phyloP scores from a whole-genome alignment of 2,888 invertebrate genomes.

The Lasioglossum zephyrum region DNA sequence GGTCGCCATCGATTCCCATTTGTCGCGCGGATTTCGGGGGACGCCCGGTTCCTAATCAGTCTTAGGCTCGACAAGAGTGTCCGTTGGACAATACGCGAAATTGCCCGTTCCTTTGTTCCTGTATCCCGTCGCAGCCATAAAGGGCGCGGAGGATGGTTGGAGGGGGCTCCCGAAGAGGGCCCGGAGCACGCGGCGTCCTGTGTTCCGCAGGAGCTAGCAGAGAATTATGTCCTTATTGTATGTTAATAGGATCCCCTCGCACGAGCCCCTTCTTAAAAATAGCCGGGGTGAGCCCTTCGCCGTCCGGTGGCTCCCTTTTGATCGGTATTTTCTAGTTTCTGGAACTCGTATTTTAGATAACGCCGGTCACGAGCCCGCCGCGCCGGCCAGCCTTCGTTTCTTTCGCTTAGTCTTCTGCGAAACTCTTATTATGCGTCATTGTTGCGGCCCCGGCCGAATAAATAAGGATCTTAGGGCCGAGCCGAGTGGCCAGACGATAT shows the following conservation, averaged over 20 bases:
- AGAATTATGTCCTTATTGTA: slow-evolving; percentile 83
- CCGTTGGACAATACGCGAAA: slow-evolving; percentile 61
- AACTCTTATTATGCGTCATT: slow-evolving; percentile 68
- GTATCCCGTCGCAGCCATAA: slow-evolving; percentile 24
- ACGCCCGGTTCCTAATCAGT: slow-evolving; percentile 25
- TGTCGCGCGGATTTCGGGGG: neutral
- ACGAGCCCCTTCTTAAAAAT: slow-evolving; percentile 76
- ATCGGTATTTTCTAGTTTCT: slow-evolving; percentile 73
- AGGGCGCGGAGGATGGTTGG: slow-evolving; percentile 27
- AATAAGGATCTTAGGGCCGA: slow-evolving; percentile 21
- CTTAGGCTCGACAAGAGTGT: slow-evolving; percentile 19
- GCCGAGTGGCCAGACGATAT: slow-evolving; percentile 12
- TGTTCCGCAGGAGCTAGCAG: slow-evolving; percentile 71
- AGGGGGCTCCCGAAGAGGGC: slow-evolving; percentile 39
- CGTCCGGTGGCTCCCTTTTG: slow-evolving; percentile 40
- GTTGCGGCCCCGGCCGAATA: slow-evolving; percentile 43
- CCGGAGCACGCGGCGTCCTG: slow-evolving; percentile 63
- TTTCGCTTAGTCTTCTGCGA: slow-evolving; percentile 52
- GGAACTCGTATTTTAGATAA: slow-evolving; percentile 67
- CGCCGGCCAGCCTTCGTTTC: slow-evolving; percentile 10
- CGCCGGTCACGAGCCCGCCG: slow-evolving; percentile 45
- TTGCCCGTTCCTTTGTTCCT: slow-evolving; percentile 65
- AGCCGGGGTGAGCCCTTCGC: slow-evolving; percentile 66
- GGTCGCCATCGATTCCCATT: neutral
- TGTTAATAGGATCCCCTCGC: slow-evolving; percentile 79